Evolutionary conservation across 2,888 invertebrate species (phyloP), one percentile per base, ranked within the genome.

Genomic region (Amphipyra tragopoginis): DNA sequence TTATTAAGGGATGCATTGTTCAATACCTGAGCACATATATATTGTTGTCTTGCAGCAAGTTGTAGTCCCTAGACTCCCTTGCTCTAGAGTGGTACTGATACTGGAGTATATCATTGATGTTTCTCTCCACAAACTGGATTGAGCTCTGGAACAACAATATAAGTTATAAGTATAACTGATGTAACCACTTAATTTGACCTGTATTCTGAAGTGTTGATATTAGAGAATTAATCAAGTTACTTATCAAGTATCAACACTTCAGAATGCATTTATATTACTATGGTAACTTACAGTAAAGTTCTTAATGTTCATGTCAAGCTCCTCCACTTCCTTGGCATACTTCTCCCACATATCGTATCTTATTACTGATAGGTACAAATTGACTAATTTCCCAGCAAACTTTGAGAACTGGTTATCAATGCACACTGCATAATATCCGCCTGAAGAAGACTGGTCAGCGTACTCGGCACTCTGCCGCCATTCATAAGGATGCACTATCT

Each of bases 291-390:
- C 98, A 48, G 98, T 98, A 82, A 98, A 98, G 89, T 98, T 99
- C 77, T 97, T 96, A 82, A 98, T 98, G 77, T 98, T 97, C 86
- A 98, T 95, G 85, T 98, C 97, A 65, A 98, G 89, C 47, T 97
- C 97, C 85, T 98, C 97, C 21, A 99, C 95, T 91, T 99, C 99
- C 86, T 98, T 97, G 0, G 98, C 96, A 82, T 98, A 98, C 84
- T 97, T 96, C 82, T 98, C 98, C 99, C 99, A 99, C 89, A 98
- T 97, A 84, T 98, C 98, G 82, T 98, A 98, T 84, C 98, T 96
- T 58, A 98, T 98, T 5, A 98, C 98, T 0, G 98, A 98, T 62
- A 98, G 96, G 84, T 98, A 98, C 68, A 98, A 94, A 88, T 98
- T 98, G 36, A 98, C 97, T 71, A 98, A 92, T 92, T 98, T 98